These are phyloP conservation scores for Microctonus hyperodae DNA, from an alignment of 2,888 invertebrate genomes.

Conservation along the genomic window DNA sequence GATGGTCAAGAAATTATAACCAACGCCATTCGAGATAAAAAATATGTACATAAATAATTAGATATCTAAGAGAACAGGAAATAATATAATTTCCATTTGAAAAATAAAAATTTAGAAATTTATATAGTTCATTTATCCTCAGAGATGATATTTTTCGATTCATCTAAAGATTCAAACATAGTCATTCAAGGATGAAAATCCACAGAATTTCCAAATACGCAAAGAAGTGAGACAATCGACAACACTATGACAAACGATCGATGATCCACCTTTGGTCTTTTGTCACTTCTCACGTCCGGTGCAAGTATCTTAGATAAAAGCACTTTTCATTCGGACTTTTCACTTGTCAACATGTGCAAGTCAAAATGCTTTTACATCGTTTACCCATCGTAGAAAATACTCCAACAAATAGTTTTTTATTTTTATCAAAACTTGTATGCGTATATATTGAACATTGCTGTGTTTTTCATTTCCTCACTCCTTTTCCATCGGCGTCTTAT, in stretches of 20 bases:
- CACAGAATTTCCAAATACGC: neutral
- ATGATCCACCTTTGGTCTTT: neutral
- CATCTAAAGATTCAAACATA: too few species aligned
- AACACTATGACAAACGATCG: neutral
- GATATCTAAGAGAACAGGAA: too few species aligned
- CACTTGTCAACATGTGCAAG: constrained; percentile 3
- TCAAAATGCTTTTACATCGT: constrained; percentile 6
- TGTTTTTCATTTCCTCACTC: neutral
- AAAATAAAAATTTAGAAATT: too few species aligned
- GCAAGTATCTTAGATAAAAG: constrained; percentile 1
- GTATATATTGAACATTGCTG: neutral
- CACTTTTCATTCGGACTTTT: constrained; percentile 2
- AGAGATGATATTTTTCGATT: too few species aligned
- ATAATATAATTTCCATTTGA: too few species aligned
- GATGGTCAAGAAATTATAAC: too few species aligned
- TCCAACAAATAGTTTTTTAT: neutral
- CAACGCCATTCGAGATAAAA: too few species aligned
- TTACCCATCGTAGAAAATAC: neutral
- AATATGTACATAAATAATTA: too few species aligned
- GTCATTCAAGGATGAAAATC: neutral
- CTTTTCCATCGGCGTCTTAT: constrained; percentile 23
- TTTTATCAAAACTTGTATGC: neutral
- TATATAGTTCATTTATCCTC: too few species aligned
- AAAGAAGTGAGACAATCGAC: neutral
- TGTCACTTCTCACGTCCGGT: neutral